These are phyloP conservation scores for Hyperopisus bebe DNA, from an alignment of 2,113 vertebrate species.

Conservation along the genomic window DNA sequence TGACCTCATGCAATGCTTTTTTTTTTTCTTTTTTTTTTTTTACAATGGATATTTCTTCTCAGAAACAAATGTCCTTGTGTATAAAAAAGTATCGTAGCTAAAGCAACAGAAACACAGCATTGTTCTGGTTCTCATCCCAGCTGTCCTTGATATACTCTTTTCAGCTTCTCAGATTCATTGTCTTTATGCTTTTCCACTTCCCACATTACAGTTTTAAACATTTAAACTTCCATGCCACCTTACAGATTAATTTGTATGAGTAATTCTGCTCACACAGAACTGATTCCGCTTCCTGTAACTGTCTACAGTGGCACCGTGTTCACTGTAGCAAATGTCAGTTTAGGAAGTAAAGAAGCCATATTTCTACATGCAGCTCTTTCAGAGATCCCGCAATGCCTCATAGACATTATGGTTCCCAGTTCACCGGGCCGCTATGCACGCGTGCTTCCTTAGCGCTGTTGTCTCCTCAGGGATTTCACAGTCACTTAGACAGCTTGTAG, in stretches of 20 bases:
- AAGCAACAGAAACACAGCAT: neutral
- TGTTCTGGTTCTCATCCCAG: neutral
- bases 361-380: neutral
- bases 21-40: neutral
- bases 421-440: neutral
- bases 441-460: neutral
- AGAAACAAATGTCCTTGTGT: neutral
- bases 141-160: neutral
- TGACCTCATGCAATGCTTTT: neutral
- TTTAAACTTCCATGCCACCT: neutral
- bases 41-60: neutral
- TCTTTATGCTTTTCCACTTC: neutral
- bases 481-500: conserved; percentile 23
- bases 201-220: neutral
- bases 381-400: neutral
- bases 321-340: neutral
- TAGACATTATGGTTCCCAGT: neutral
- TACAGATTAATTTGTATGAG: neutral
- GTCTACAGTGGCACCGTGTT: neutral
- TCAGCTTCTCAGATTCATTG: neutral
- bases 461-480: conserved; percentile 20
- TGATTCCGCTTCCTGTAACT: neutral
- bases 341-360: neutral
- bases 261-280: neutral
- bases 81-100: neutral